Percentiles rank a stretch among this genome's conserved stretches.
These are phyloP conservation scores for Uria aalge DNA, from an alignment of 2,113 vertebrate species.

Conservation along the genomic window DNA sequence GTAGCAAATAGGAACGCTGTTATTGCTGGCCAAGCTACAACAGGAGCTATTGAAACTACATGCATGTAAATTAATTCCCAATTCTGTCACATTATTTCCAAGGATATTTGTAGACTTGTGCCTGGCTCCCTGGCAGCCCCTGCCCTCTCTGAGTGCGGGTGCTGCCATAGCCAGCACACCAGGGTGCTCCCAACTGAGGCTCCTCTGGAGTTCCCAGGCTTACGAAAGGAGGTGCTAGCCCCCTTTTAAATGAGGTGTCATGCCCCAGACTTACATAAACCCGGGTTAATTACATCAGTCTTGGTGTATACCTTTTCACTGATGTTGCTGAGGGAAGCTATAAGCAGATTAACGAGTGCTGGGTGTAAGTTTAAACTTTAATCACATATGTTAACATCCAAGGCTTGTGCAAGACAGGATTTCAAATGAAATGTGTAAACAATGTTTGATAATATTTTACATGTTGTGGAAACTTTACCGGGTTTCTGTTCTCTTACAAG, in stretches of 20 bases:
- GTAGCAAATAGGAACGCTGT: neutral
- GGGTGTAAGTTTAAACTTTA: neutral
- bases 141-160: neutral
- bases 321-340: neutral
- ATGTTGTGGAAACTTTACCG: neutral
- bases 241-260: neutral
- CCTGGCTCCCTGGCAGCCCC: neutral
- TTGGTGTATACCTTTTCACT: neutral
- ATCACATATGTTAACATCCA: neutral
- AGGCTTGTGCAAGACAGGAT: neutral
- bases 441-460: neutral
- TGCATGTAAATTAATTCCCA: neutral
- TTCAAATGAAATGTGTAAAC: neutral
- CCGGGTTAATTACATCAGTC: neutral
- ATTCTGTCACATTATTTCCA: neutral
- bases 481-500: neutral
- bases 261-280: neutral
- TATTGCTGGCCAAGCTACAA: neutral
- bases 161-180: neutral
- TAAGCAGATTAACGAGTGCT: neutral
- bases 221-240: neutral
- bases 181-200: neutral
- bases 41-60: accelerated
- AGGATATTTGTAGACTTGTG: neutral
- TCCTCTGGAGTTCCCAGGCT: neutral